Evolutionary conservation across 1,140 invertebrate species (phyloP), one percentile per base, ranked within the genome.

Genomic region (Aphis craccivora): DNA sequence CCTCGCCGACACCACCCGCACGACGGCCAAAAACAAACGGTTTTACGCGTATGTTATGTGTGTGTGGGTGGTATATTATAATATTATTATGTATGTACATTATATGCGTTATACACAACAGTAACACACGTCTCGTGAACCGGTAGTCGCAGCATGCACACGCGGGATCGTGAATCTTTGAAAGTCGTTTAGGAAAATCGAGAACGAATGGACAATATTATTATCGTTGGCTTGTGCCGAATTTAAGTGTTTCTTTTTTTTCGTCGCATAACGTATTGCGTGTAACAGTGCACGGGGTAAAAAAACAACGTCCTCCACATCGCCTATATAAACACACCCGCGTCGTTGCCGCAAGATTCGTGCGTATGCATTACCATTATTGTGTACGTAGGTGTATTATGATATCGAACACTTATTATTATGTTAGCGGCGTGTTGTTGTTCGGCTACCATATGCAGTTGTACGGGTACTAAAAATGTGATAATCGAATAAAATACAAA

Each of bases 401-500:
- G 14, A n/a, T 45, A 30, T 11, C 40, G 30, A 23, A 45, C 40
- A 6, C 25, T 30, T 84, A 23, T 40, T 84, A 84, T 81, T 81
- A 37, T 37, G 37, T 40, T 40, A 0, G 23, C 40, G 1, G 40
- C 9, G 37, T 86, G 40, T 86, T 45, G 84, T 45, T 30, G 83
- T 25, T 25, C 40, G 2, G 25, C 83, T 45, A 67, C 30, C 60
- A n/a, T 18, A n/a, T 7, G 60, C 60, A 67, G 60, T 67, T 76
- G 35, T 87, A n/a, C 43, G 22, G 22, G 9, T 25, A 25, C 43
- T 45, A 8, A 14, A 45, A 87, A 48, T 43, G 84, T 45, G 84
- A 87, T 87, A 87, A 87, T 87, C 43, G 84, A 87, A 87, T 43
- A 45, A 30, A 76, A n/a, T 76, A 76, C 18, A 76, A 84, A 83